Evolutionary conservation across 1,140 invertebrate genomes (phyloP), one percentile per base, ranked within the genome.

Genomic region (Drosophila hydei): DNA sequence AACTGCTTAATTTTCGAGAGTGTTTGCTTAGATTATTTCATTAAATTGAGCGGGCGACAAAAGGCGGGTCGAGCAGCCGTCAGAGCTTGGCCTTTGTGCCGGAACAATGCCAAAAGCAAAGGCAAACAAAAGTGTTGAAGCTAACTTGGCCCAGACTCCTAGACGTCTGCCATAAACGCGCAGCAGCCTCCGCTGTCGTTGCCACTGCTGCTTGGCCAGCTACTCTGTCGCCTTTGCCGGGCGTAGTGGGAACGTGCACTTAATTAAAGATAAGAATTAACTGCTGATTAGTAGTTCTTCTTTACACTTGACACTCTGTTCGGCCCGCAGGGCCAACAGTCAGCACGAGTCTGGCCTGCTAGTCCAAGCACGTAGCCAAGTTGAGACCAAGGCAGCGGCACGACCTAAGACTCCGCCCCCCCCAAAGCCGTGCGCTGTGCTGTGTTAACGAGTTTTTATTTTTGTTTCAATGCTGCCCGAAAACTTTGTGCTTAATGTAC

Each of bases 241-340:
- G 48, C 59, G 50, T 63, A 51, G 58, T 56, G 67, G 78, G 75
- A 74, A 79, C 84, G 84, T 89, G 84, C 85, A 84, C 79, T 89
- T 89, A 89, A 89, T 89, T 89, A 89, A 89, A 89, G 84, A 89
- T 89, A 89, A 89, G 84, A 89, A 89, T 89, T 89, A 89, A 89
- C 84, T 89, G 84, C 85, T 89, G 84, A 89, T 89, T 89, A 89
- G 84, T 89, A 89, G 85, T 89, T 89, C 85, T 89, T 84, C 76
- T 89, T 87, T 89, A 89, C 85, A 89, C 84, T 89, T 88, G 83
- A 88, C 83, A 88, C 83, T 89, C 65, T 71, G 69, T 58, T 71
- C 69, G 70, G 45, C 16, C 18, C 55, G 19, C 3, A 14, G 25
- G 47, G 45, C 42, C 42, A 45, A 11, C 18, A 42, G 58, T 21